Base-by-base conservation (phyloP, 1,140 invertebrate genomes). In the Brachionus koreanus region DNA sequence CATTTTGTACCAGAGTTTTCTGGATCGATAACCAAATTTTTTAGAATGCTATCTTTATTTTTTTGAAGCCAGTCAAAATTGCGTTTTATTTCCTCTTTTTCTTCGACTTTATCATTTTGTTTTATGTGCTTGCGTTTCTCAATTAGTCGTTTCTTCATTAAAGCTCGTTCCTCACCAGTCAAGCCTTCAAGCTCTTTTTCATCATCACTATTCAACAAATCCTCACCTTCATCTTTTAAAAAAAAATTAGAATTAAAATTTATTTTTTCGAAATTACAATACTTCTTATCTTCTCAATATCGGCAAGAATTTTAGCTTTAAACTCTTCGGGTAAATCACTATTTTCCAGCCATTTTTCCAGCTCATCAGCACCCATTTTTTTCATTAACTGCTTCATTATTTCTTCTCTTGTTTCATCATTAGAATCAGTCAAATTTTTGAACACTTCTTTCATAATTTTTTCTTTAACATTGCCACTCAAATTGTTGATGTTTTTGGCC, bases 391-490 rank as follows among this genome's bases (percentile, higher is more conserved):
- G 76, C 6, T 79, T 79, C 49, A 79, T 57, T 39, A 79, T 65
- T 25, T 79, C 76, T 12, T 79, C 39, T 57, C 76, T 57, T 37
- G 49, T 79, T 25, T 79, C 49, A 13, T 79, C 76, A 16, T 35
- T 65, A 0, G 46, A 42, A 12, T 79, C 19, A 9, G 52, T 65
- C 16, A 79, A 61, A 61, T 65, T 57, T 9, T 65, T 65, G 9
- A 79, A 79, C 2, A 79, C 76, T 79, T 79, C 49, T 25, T 79
- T 79, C 29, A 79, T 79, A 16, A 79, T 43, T 43, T 79, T 39
- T 37, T 79, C 39, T 29, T 79, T 79, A 7, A 61, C 61, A 39
- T 61, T 25, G 9, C 39, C 37, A 12, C 33, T 61, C 12, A 79
- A 3, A 29, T 43, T 79, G 39, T 79, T 79, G 7, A 79, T 79